phyloP scores from a whole-genome alignment of 2,888 invertebrate genomes.

The Phrixothrix hirtus region DNA sequence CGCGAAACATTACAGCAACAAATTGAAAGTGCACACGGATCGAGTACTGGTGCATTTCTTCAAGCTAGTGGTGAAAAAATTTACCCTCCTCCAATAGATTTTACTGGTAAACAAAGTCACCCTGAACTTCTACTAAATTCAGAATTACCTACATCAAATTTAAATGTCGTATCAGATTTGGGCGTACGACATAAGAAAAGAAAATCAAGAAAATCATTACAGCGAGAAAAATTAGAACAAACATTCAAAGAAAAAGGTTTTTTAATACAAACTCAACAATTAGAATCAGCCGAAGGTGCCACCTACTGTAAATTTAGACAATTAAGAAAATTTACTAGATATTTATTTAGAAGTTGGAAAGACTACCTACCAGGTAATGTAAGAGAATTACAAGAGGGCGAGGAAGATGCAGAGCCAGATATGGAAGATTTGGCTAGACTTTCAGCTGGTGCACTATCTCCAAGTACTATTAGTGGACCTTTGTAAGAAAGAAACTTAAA shows the following conservation, averaged over 20 bases:
- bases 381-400: conserved; percentile 47
- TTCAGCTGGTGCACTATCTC: conserved; percentile 14
- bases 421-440: conserved; percentile 22
- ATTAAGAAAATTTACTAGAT: conserved; percentile 86
- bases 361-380: conserved; percentile 79
- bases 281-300: conserved; percentile 90
- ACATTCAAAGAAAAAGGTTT: conserved; percentile 93
- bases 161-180: conserved; percentile 39
- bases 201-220: conserved; percentile 80
- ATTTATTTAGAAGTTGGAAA: conserved; percentile 91
- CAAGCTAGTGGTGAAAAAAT: conserved; percentile 62
- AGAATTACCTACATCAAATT: conserved; percentile 43
- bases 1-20: conserved; percentile 70
- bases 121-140: conserved; percentile 50
- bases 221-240: conserved; percentile 85
- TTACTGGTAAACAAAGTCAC: conserved; percentile 44
- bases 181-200: conserved; percentile 63
- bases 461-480: conserved; percentile 16
- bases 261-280: conserved; percentile 88
- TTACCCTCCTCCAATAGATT: conserved; percentile 50
- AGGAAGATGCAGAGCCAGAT: conserved; percentile 30
- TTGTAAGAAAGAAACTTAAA: conserved; percentile 13
- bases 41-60: conserved; percentile 59
- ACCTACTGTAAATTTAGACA: conserved; percentile 93
- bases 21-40: conserved; percentile 59